Conservation (phyloP, 2,113 vertebrate genomes). For the Heloderma charlesbogerti region DNA sequence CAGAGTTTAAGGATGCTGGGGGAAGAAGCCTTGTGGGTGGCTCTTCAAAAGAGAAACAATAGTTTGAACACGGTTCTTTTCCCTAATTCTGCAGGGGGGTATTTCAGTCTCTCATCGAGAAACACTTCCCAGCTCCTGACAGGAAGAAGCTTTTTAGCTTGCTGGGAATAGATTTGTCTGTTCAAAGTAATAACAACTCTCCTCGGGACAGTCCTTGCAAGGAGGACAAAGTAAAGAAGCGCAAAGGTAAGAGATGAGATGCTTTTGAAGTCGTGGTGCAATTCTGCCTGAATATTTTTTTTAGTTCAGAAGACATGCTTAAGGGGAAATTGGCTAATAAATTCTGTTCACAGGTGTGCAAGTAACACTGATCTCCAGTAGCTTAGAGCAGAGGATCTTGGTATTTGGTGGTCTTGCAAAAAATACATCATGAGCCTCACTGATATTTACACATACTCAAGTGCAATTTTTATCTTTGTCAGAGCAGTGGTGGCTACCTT, state of each 20-base stretch:
- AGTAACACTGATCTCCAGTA: neutral
- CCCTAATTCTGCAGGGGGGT: conserved; percentile 85
- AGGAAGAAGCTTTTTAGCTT: conserved; percentile 96
- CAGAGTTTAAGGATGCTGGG: neutral
- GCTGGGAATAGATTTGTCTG: conserved; percentile 92
- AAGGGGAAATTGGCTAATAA: neutral
- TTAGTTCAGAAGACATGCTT: neutral
- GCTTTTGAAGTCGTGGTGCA: neutral
- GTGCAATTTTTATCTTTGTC: neutral
- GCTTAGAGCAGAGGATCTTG: no score
- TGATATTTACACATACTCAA: neutral
- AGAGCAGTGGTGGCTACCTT: neutral
- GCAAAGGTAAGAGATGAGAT: conserved; percentile 84
- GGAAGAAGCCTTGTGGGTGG: neutral
- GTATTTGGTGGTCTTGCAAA: neutral
- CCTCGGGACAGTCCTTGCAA: conserved; percentile 85
- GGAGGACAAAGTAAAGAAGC: conserved; percentile 90
- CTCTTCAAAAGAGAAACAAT: conserved; percentile 5
- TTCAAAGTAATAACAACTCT: conserved; percentile 89
- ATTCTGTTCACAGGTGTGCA: neutral
- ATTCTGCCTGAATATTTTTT: neutral
- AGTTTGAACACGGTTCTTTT: conserved; percentile 18
- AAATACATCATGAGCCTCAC: neutral
- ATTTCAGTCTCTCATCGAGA: conserved; percentile 95
- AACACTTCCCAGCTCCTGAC: conserved; percentile 98